Percentiles rank a stretch among this genome's conserved stretches.
Conservation (phyloP, 2,797 vertebrate species). For the Microctenopoma lineatum region DNA sequence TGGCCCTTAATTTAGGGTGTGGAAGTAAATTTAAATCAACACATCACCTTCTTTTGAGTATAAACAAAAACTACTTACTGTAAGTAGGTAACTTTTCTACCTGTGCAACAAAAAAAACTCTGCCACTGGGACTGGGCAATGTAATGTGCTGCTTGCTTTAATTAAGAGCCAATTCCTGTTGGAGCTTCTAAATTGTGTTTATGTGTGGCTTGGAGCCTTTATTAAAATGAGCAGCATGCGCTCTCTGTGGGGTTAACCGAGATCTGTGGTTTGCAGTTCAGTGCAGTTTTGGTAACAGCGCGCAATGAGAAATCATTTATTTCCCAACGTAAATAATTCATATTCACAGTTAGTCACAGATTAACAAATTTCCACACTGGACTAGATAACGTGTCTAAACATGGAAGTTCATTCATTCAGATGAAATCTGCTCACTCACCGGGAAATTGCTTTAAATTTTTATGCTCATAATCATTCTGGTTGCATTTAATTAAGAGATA, state of each 20-base stretch:
- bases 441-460: not conserved
- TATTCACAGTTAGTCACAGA: conserved; percentile 41
- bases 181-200: conserved; percentile 45
- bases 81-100: conserved; percentile 11
- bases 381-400: conserved; percentile 19
- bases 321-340: conserved; percentile 21
- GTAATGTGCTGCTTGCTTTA: conserved; percentile 57
- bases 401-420: conserved; percentile 11
- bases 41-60: conserved; percentile 25
- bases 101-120: conserved; percentile 23
- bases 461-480: not conserved
- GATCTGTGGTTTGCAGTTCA: conserved; percentile 28
- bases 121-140: conserved; percentile 24
- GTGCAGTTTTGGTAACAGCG: conserved; percentile 24
- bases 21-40: conserved; percentile 24
- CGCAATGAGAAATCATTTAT: conserved; percentile 23
- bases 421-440: conserved; percentile 16
- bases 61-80: conserved; percentile 24
- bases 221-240: conserved; percentile 54
- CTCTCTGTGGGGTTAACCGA: conserved; percentile 35
- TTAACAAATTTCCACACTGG: not conserved
- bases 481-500: not conserved
- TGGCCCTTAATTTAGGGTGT: conserved; percentile 34
- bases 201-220: conserved; percentile 51
- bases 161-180: conserved; percentile 67